Base-by-base conservation (phyloP, 2,797 vertebrate genomes). In the Hozukius guyotensis region DNA sequence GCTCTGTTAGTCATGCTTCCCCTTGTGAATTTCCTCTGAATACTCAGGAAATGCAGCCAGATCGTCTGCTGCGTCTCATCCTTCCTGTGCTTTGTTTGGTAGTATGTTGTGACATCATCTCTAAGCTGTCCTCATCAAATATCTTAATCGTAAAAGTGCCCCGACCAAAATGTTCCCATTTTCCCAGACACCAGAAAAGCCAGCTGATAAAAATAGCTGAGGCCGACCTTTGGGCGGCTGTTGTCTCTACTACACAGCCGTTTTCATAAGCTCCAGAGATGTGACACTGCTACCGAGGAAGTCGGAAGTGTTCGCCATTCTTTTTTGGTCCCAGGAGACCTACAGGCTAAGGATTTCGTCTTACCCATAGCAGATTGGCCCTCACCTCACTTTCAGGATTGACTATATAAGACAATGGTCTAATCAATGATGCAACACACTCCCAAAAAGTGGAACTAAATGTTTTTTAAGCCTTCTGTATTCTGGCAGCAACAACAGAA, bases 181-280 rank as follows among this genome's bases (percentile, higher is more conserved):
- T 77, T 66, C 65, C 74, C 78, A 76, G 67, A 29, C 1, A 25
- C 25, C 27, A 52, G 38, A 70, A 75, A 74, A 76, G 49, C 63
- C 56, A 46, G 36, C 56, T 6, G 72, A 75, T 81, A 80, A 77
- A 87, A 89, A 89, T 90, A 87, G 80, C 74, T 6, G 56, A 49
- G 32, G 64, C 57, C 67, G 78, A 87, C 84, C 81, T 88, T 77
- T 75, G 73, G 29, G 72, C 22, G 25, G 52, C 83, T 78, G 76
- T 69, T 31, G 32, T 74, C 66, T 87, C 76, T 60, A 31, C 93
- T 91, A 85, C 72, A 72, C 83, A 91, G 83, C 90, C 55, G 13
- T 81, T 78, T 80, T 72, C 71, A 80, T 78, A 83, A 87, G 75
- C 84, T 76, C 49, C 16, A 25, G 81, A 88, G 75, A 80, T 55